Base-by-base conservation (phyloP, 2,888 invertebrate genomes). In the Archips xylosteana region DNA sequence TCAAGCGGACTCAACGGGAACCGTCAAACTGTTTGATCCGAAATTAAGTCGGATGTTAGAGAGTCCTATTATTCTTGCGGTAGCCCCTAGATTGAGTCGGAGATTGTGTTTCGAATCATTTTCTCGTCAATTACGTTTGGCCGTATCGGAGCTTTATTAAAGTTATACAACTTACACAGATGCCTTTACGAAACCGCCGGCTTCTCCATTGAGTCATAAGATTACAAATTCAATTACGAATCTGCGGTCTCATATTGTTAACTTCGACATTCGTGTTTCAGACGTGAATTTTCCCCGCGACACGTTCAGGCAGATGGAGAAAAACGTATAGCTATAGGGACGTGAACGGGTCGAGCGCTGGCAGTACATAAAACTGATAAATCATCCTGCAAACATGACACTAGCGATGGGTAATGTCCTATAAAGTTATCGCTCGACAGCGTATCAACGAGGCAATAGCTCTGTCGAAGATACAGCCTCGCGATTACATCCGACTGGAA, bases 1-100 rank as follows among this genome's bases (percentile, higher is more conserved):
- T 85, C 82, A 80, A 80, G 75, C 79, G 80, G 84, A 85, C 85
- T 85, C 86, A 86, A 87, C 87, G 85, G 81, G 80, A 77, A 79
- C 82, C 81, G 78, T 74, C 67, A 70, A 74, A 67, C 70, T 63
- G 73, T 73, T 68, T 62, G 70, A 63, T 57, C 74, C 69, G 59
- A 65, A 70, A 79, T 83, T 83, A 80, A 83, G 78, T 79, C 75
- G 70, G 70, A 74, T 67, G 71, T 61, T 74, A 74, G 72, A 57
- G 64, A 68, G 76, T 68, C 70, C 77, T 74, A 76, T 78, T 78
- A 76, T 76, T 76, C 75, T 77, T 82, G 82, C 78, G 81, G 80
- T 79, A 75, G 77, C 75, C 72, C 74, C 77, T 73, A 78, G 78
- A 82, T 82, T 78, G 76, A 78, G 71, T 76, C 77, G 70, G 70